phyloP scores from a whole-genome alignment of 37 sponge, comb jelly and placozoan species.

The Eunapius fragilis region DNA sequence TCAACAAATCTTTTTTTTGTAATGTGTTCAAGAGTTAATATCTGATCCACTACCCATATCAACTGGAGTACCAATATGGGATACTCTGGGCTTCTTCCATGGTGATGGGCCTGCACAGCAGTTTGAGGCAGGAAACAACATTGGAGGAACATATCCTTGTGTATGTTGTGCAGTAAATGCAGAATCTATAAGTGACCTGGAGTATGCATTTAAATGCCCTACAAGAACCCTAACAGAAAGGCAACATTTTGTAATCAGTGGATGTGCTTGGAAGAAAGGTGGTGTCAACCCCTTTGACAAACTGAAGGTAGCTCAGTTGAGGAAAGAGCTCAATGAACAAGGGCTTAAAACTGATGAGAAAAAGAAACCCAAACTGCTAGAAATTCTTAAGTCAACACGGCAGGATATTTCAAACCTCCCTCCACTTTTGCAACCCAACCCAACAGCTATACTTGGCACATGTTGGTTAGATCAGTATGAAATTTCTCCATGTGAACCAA shows the following conservation, averaged over 20 bases:
- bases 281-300: no score
- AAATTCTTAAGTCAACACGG: neutral
- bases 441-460: neutral
- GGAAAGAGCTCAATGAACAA: no score
- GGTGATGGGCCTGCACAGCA: conserved; percentile 27
- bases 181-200: conserved; percentile 12
- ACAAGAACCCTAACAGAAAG: conserved; percentile 3
- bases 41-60: neutral
- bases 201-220: neutral
- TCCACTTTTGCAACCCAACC: conserved; percentile 2
- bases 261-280: conserved; percentile 9
- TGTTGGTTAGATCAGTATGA: neutral
- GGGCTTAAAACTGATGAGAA: no score
- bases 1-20: neutral
- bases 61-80: neutral
- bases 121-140: conserved; percentile 31
- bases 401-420: conserved; percentile 5
- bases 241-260: conserved; percentile 24
- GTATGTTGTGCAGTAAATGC: conserved; percentile 3
- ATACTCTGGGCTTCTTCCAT: conserved; percentile 17
- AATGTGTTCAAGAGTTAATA: neutral
- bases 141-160: conserved; percentile 40
- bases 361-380: neutral
- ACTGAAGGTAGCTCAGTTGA: no score
- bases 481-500: no score